A percentile compares a stretch with the other conserved stretches of the same genome.
phyloP scores from a whole-genome alignment of 2,888 invertebrate species.

The Timandra comae region DNA sequence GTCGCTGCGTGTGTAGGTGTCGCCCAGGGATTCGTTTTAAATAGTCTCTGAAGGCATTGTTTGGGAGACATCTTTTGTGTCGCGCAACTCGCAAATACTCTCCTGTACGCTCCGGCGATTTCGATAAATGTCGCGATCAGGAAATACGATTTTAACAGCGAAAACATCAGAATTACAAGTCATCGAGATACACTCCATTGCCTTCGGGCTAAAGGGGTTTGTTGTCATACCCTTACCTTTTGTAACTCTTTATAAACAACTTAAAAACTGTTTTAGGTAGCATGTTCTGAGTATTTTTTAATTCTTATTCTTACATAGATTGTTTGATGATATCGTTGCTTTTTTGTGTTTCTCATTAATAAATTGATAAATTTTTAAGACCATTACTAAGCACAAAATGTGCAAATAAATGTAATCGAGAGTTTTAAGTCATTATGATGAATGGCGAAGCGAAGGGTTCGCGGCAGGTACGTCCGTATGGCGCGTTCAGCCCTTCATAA shows the following conservation, averaged over 20 bases:
- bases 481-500: constrained; percentile 70
- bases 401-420: constrained; percentile 50
- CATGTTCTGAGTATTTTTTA: too few relatives aligned
- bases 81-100: constrained; percentile 45
- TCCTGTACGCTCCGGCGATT: constrained; percentile 58
- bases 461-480: constrained; percentile 73
- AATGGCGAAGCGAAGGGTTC: constrained; percentile 60
- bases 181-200: constrained; percentile 63
- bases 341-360: too few relatives aligned
- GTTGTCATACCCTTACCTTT: constrained; percentile 57
- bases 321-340: too few relatives aligned
- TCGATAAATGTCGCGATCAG: constrained; percentile 61
- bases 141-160: constrained; percentile 75
- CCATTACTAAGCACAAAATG: constrained; percentile 25
- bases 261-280: neutral
- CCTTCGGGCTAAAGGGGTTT: constrained; percentile 69
- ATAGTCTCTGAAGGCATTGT: constrained; percentile 62
- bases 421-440: constrained; percentile 53
- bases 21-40: constrained; percentile 63
- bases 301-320: too few relatives aligned
- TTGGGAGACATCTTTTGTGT: constrained; percentile 52
- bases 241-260: constrained; percentile 54
- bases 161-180: constrained; percentile 74
- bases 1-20: constrained; percentile 53
- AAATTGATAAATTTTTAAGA: too few relatives aligned